phyloP scores from a whole-genome alignment of 2,113 vertebrate genomes.

The Hemiscyllium ocellatum region DNA sequence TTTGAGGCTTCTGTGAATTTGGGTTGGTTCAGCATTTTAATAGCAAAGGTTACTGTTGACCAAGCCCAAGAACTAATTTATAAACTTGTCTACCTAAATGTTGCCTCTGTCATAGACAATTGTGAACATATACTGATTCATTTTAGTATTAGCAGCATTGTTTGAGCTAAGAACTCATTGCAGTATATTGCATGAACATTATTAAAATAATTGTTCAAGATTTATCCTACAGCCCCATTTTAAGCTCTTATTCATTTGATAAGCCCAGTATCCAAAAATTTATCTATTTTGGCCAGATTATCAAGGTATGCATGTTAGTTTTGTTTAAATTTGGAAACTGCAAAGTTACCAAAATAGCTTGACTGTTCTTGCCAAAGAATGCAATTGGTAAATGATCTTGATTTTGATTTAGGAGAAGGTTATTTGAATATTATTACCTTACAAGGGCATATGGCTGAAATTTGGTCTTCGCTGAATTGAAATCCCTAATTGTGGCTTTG shows the following conservation, averaged over 20 bases:
- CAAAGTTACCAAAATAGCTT: background rate
- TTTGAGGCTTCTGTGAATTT: background rate
- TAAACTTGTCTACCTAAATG: background rate
- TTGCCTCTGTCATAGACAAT: background rate
- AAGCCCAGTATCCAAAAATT: background rate
- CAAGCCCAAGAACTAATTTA: background rate
- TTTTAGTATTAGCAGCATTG: background rate
- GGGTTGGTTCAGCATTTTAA: background rate
- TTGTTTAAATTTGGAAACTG: background rate
- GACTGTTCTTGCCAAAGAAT: background rate
- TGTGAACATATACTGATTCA: background rate
- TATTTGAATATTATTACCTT: conserved; percentile 16
- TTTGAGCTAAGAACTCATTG: background rate
- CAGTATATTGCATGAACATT: background rate
- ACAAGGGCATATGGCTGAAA: conserved; percentile 41
- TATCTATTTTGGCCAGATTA: background rate
- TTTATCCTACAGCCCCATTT: background rate
- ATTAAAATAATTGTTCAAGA: background rate
- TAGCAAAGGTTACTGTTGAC: background rate
- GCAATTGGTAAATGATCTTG: background rate
- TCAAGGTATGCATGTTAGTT: background rate
- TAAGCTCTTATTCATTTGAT: background rate
- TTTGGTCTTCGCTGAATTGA: conserved; percentile 40
- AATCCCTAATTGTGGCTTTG: conserved; percentile 43
- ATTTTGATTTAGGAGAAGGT: background rate